Conservation (phyloP, 2,797 vertebrate genomes). For the Fringilla coelebs region DNA sequence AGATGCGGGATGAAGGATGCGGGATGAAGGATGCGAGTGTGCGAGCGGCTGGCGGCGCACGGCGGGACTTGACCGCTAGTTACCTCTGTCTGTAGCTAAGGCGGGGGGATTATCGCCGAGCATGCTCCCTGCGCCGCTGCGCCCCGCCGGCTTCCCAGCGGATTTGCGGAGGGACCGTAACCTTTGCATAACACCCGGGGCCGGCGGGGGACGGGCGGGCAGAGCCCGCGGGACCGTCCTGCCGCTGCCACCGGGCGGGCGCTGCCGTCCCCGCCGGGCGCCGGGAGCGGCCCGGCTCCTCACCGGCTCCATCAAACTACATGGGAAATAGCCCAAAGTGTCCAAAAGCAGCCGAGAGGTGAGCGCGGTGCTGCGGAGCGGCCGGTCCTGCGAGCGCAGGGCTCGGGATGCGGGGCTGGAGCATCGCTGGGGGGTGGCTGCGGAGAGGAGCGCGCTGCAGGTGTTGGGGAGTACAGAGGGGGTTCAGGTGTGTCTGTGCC, state of each 20-base stretch:
- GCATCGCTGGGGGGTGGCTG: accelerated
- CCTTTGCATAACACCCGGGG: constrained; percentile 59
- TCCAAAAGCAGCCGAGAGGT: background rate
- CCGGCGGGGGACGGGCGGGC: background rate
- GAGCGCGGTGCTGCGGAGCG: background rate
- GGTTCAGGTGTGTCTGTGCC: background rate
- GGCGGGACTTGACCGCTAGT: constrained; percentile 75
- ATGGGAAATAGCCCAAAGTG: background rate
- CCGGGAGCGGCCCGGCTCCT: background rate
- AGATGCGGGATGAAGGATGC: background rate
- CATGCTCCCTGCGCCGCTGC: constrained; percentile 72
- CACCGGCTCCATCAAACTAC: accelerated
- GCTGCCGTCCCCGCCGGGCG: background rate
- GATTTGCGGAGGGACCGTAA: constrained; percentile 54
- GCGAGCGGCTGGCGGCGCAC: constrained; percentile 40
- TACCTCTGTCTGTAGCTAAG: constrained; percentile 72
- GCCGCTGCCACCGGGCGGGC: background rate
- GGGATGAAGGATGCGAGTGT: background rate
- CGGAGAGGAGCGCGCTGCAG: accelerated
- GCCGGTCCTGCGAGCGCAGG: background rate
- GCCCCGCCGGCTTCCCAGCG: constrained; percentile 59
- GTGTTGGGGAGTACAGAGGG: accelerated
- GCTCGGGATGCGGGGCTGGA: background rate
- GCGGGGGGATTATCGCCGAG: constrained; percentile 58
- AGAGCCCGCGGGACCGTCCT: background rate